A percentile compares a stretch with the other conserved stretches of the same genome.
Evolutionary conservation across 2,113 vertebrate genomes (phyloP).

Genomic region (Danionella cerebrum): DNA sequence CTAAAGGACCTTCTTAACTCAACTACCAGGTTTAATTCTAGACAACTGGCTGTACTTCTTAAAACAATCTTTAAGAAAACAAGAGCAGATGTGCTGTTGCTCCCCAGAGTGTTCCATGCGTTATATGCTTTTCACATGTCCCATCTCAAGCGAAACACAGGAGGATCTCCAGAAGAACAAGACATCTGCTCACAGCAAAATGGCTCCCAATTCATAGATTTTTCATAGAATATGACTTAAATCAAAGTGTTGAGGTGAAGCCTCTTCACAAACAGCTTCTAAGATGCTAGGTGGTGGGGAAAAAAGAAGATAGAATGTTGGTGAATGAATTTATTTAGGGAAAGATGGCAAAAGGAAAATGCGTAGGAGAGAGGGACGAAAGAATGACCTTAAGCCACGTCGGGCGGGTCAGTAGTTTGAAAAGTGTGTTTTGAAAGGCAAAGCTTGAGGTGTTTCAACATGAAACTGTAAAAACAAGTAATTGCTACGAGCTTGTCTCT

Average conservation of each 20-base stretch:
- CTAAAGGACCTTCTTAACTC: neutral
- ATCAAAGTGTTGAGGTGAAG: too few relatives aligned
- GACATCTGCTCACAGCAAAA: neutral
- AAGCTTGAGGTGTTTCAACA: too few relatives aligned
- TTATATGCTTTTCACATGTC: neutral
- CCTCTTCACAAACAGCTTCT: neutral
- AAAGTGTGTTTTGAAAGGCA: too few relatives aligned
- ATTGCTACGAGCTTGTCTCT: too few relatives aligned
- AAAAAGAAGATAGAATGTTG: too few relatives aligned
- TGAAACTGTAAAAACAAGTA: too few relatives aligned
- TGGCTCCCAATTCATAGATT: too few relatives aligned
- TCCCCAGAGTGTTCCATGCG: neutral
- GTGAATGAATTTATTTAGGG: too few relatives aligned
- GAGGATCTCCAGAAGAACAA: neutral
- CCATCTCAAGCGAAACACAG: neutral
- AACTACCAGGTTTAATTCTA: conserved; percentile 14
- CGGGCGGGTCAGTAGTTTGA: too few relatives aligned
- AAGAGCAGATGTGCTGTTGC: neutral
- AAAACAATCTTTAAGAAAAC: neutral
- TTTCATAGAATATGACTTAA: too few relatives aligned
- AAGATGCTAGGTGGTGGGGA: neutral
- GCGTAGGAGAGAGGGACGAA: neutral
- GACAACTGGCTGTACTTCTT: neutral
- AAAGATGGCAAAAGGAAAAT: too few relatives aligned
- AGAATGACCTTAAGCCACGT: neutral